Evolutionary conservation across 2,113 vertebrate genomes (phyloP).

Genomic region (Ammospiza caudacuta): DNA sequence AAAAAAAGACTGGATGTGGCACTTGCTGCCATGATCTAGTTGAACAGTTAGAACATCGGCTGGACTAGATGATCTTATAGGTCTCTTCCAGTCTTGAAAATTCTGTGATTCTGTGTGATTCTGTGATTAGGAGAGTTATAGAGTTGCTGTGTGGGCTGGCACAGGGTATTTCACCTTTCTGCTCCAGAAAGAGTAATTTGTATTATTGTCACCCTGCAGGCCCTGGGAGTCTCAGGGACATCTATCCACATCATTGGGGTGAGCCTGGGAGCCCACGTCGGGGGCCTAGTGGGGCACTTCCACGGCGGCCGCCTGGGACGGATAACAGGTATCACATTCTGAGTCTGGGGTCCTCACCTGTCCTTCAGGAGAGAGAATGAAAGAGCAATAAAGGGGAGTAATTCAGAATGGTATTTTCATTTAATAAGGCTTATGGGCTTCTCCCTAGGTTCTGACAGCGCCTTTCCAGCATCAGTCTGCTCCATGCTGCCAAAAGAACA

Average conservation of each 20-base stretch:
- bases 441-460: neutral
- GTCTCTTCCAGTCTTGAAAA: too few species aligned
- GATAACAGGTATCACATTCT: slow-evolving; percentile 86
- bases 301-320: slow-evolving; percentile 86
- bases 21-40: too few species aligned
- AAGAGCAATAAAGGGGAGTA: neutral
- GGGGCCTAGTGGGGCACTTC: slow-evolving; percentile 88
- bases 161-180: neutral
- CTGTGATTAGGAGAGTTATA: neutral
- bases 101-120: too few species aligned
- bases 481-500: neutral
- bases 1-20: too few species aligned
- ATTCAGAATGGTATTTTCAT: neutral
- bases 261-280: slow-evolving; percentile 91
- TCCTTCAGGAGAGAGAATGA: neutral
- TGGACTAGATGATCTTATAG: too few species aligned
- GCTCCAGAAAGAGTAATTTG: neutral
- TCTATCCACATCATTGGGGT: slow-evolving; percentile 93
- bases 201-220: slow-evolving; percentile 66
- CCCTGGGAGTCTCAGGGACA: slow-evolving; percentile 77
- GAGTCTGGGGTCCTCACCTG: neutral
- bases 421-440: neutral
- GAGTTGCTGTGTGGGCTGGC: neutral
- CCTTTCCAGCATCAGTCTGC: neutral
- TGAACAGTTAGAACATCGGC: too few species aligned